Percentiles rank a stretch among this genome's conserved stretches.
Evolutionary conservation across 2,113 vertebrate genomes (phyloP).

Genomic region (western clawed frog (Xenopus tropicalis)): UCB_Xtro_10.0 CM004444.2:145013501-145014000

Average conservation of each 20-base stretch:
- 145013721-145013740: conserved; percentile 70
- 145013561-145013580: no score
- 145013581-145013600: no score
- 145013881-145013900: no score
- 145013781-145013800: neutral
- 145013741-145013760: conserved; percentile 84
- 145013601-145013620: conserved; percentile 67
- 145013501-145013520: no score
- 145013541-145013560: no score
- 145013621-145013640: conserved; percentile 76
- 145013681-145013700: conserved; percentile 88
- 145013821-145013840: neutral
- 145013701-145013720: conserved; percentile 76
- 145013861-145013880: no score
- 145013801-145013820: conserved; percentile 20
- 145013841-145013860: neutral
- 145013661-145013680: conserved; percentile 82
- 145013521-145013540: no score
- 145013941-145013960: no score
- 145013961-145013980: no score
- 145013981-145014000: no score
- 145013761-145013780: conserved; percentile 58
- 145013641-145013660: conserved; percentile 73
- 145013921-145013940: no score
- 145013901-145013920: no score